phyloP scores from a whole-genome alignment of 2,797 vertebrate genomes.

The Leptatherina wallacei region DNA sequence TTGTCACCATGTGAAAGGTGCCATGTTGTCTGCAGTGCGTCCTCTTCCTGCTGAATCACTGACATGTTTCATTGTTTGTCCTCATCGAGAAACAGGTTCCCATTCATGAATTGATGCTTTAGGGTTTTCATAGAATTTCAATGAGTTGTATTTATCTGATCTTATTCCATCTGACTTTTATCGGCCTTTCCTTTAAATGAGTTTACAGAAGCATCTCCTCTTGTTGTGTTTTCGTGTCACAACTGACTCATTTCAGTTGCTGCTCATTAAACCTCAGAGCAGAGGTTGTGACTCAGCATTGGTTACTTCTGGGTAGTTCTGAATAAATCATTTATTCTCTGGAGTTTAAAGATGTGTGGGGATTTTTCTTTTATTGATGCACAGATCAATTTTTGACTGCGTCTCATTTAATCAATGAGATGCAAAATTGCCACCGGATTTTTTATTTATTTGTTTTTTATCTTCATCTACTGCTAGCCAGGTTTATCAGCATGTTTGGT shows the following conservation, averaged over 20 bases:
- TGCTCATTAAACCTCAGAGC: conserved; percentile 22
- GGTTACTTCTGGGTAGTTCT: conserved; percentile 43
- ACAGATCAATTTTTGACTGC: background rate
- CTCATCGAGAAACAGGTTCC: background rate
- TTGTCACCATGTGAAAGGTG: conserved; percentile 55
- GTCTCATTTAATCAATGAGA: background rate
- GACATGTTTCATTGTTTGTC: too few relatives aligned
- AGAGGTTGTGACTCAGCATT: conserved; percentile 35
- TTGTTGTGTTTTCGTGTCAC: background rate
- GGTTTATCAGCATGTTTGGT: too few relatives aligned
- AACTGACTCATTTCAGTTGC: conserved; percentile 17
- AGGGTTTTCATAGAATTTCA: background rate
- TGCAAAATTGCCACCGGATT: background rate
- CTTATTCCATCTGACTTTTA: background rate
- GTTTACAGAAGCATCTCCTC: too few relatives aligned
- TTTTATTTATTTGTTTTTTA: too few relatives aligned
- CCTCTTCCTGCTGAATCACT: conserved; percentile 24
- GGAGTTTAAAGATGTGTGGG: background rate
- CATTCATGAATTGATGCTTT: background rate
- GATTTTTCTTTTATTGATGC: background rate
- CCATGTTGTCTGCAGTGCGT: conserved; percentile 47
- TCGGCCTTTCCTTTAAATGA: background rate
- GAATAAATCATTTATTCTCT: conserved; percentile 14
- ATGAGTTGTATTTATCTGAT: background rate
- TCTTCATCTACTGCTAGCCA: too few relatives aligned